These are phyloP conservation scores for Pangasianodon hypophthalmus DNA, from an alignment of 2,113 vertebrate genomes.

Conservation along the genomic window DNA sequence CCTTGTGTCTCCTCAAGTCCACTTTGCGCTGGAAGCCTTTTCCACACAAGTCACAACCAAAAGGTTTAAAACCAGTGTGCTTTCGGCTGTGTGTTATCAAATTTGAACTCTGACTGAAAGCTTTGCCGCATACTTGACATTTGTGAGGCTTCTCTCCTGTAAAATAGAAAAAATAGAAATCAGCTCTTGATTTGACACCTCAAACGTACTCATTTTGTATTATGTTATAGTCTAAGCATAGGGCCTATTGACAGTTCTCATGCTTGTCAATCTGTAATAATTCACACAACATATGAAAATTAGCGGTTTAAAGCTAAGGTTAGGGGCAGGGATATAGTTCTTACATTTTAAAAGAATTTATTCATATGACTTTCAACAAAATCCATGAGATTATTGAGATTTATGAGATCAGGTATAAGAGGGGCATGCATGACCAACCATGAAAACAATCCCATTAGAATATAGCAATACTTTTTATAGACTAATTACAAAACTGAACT, in stretches of 20 bases:
- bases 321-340: background rate
- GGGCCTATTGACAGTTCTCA: background rate
- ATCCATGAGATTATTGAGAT: background rate
- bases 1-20: constrained; percentile 93
- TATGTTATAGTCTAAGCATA: background rate
- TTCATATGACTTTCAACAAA: background rate
- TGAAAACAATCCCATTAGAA: background rate
- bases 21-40: constrained; percentile 98
- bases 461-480: background rate
- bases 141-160: constrained; percentile 98
- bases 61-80: constrained; percentile 98
- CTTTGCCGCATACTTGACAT: constrained; percentile 99
- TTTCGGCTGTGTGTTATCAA: constrained; percentile 98
- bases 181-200: background rate
- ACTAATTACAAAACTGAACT: background rate
- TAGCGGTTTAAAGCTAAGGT: background rate
- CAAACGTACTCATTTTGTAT: background rate
- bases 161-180: constrained; percentile 31
- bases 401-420: background rate
- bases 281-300: background rate
- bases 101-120: constrained; percentile 99
- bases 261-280: background rate
- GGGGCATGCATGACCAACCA: background rate
- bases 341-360: background rate
- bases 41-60: constrained; percentile 93